phyloP scores from a whole-genome alignment of 2,888 invertebrate genomes.

The Phalera bucephala region DNA sequence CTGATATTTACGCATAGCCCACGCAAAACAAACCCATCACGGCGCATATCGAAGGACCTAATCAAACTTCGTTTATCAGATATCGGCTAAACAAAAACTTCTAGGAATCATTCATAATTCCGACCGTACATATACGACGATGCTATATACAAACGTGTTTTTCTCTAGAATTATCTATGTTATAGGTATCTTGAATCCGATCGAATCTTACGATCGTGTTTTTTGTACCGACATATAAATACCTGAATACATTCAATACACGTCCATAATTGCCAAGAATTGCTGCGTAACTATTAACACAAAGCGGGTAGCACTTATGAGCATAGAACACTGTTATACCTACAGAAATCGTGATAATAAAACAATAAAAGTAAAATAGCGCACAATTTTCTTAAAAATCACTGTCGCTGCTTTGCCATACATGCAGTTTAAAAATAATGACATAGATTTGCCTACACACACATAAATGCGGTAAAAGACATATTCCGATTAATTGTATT shows the following conservation, averaged over 20 bases:
- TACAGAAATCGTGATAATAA: no score
- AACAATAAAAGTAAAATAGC: no score
- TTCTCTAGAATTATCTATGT: slow-evolving; percentile 23
- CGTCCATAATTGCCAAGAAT: slow-evolving; percentile 58
- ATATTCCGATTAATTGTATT: no score
- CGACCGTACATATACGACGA: slow-evolving; percentile 12
- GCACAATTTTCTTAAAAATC: no score
- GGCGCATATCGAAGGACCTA: slow-evolving; percentile 36
- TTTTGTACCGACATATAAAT: slow-evolving; percentile 37
- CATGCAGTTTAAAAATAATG: no score
- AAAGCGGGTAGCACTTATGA: slow-evolving; percentile 41
- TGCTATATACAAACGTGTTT: slow-evolving; percentile 9
- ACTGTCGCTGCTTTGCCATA: no score
- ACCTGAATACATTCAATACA: slow-evolving; percentile 48
- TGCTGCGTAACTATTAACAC: slow-evolving; percentile 51
- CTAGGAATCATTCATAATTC: slow-evolving; percentile 10
- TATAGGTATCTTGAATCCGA: no score
- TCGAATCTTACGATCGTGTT: no score
- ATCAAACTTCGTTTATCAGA: slow-evolving; percentile 49
- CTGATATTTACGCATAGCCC: slow-evolving; percentile 18
- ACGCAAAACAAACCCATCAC: slow-evolving; percentile 39
- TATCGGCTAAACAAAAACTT: slow-evolving; percentile 36
- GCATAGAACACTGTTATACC: slow-evolving; percentile 49
- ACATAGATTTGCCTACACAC: no score
- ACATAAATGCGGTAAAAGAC: no score